phyloP scores from a whole-genome alignment of 2,888 invertebrate species.

The Volucella bombylans region DNA sequence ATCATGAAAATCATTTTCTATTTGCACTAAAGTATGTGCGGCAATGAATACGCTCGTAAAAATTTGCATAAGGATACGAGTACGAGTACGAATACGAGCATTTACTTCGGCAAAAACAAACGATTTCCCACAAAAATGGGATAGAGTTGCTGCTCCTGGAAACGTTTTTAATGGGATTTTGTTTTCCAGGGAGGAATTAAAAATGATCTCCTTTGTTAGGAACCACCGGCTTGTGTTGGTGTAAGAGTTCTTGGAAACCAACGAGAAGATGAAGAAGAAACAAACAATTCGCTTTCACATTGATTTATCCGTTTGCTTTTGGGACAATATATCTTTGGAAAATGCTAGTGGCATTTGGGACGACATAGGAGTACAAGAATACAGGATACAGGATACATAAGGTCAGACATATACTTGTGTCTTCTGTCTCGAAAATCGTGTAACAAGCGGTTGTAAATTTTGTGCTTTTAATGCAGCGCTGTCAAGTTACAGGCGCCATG shows the following conservation, averaged over 20 bases:
- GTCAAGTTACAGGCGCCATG: constrained; percentile 73
- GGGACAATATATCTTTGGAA: constrained; percentile 67
- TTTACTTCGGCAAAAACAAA: constrained; percentile 26
- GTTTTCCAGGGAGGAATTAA: constrained; percentile 70
- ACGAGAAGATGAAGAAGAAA: constrained; percentile 1
- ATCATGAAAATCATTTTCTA: constrained; percentile 71
- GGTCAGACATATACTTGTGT: constrained; percentile 44
- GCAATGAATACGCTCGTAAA: constrained; percentile 71
- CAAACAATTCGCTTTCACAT: constrained; percentile 67
- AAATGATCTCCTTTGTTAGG: constrained; percentile 66
- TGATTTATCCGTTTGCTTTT: constrained; percentile 66
- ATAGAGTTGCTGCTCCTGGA: constrained; percentile 4
- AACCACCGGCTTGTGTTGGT: neutral
- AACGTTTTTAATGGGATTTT: constrained; percentile 69
- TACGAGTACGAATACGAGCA: neutral
- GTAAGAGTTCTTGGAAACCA: constrained; percentile 11
- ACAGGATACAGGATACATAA: constrained; percentile 25
- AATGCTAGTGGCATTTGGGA: constrained; percentile 47
- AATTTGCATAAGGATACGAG: constrained; percentile 68
- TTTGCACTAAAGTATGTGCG: constrained; percentile 72
- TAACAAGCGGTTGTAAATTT: constrained; percentile 71
- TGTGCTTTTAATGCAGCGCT: constrained; percentile 68
- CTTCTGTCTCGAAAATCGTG: constrained; percentile 63
- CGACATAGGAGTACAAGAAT: constrained; percentile 7
- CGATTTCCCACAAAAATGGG: constrained; percentile 31